phyloP scores from a whole-genome alignment of 2,113 vertebrate species.

The Hemibagrus wyckioides region DNA sequence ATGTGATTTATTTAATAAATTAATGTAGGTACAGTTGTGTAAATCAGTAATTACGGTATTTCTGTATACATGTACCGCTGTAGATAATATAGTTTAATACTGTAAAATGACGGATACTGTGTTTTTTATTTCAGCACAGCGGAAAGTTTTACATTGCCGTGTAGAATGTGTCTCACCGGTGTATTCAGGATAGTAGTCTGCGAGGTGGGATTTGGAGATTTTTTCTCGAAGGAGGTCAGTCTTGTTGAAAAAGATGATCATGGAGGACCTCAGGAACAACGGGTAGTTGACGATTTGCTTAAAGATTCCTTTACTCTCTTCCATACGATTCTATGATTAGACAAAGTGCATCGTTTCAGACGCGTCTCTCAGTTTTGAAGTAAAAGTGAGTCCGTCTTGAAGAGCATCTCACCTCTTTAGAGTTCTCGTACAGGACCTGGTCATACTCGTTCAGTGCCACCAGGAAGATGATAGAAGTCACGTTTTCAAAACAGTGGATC shows the following conservation, averaged over 20 bases:
- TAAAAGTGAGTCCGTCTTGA: background rate
- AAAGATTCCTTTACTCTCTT: conserved; percentile 87
- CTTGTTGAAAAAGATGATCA: conserved; percentile 90
- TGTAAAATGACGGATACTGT: too few relatives aligned
- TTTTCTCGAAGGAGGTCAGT: conserved; percentile 87
- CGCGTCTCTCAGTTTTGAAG: background rate
- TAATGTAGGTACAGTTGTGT: too few relatives aligned
- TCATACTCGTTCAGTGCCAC: conserved; percentile 85
- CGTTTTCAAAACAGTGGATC: conserved; percentile 90
- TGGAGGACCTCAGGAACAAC: conserved; percentile 84
- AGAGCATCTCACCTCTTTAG: conserved; percentile 73
- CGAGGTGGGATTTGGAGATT: conserved; percentile 80
- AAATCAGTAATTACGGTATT: too few relatives aligned
- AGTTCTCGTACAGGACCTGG: conserved; percentile 81
- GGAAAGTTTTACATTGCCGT: background rate
- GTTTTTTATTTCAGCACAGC: too few relatives aligned
- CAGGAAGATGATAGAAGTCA: conserved; percentile 71
- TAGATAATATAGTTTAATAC: too few relatives aligned
- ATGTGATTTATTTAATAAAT: too few relatives aligned
- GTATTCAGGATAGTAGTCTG: conserved; percentile 81
- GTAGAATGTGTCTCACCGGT: conserved; percentile 69
- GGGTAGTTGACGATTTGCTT: conserved; percentile 78
- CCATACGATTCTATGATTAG: conserved; percentile 79
- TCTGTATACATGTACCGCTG: too few relatives aligned
- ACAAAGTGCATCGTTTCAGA: background rate